Evolutionary conservation across 2,797 vertebrate genomes (phyloP).

Genomic region (Chanos chanos): DNA sequence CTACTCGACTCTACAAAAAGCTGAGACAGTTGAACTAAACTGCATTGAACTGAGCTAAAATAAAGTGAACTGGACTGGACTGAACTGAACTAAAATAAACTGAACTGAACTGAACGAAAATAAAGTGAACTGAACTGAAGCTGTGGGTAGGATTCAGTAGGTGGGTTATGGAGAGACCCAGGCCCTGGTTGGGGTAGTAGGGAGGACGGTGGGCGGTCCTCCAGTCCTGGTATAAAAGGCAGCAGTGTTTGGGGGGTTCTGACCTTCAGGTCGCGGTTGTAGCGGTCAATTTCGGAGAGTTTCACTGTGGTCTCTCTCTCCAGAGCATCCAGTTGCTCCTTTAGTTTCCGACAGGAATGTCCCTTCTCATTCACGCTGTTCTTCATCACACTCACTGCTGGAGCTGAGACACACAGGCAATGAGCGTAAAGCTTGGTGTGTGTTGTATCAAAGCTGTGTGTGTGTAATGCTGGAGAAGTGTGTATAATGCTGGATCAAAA

Average conservation of each 20-base stretch:
- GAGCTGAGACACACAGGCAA: conserved; percentile 63
- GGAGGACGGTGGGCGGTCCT: no score
- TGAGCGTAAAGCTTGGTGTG: no score
- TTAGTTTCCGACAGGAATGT: conserved; percentile 82
- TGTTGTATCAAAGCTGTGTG: background rate
- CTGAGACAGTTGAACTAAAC: no score
- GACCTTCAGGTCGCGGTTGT: conserved; percentile 89
- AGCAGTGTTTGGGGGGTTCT: background rate
- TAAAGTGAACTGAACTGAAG: no score
- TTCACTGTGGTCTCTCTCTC: conserved; percentile 89
- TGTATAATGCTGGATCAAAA: background rate
- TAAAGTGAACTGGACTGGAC: no score
- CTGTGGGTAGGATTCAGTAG: no score
- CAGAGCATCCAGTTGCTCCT: conserved; percentile 81
- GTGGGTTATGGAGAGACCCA: no score
- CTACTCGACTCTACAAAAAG: no score
- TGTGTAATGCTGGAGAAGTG: background rate
- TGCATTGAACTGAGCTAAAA: no score
- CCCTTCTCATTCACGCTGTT: conserved; percentile 78
- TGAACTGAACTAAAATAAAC: no score
- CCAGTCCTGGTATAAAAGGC: background rate
- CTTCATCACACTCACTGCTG: conserved; percentile 69
- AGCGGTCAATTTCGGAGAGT: conserved; percentile 86
- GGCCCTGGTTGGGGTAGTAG: no score
- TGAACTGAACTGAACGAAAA: no score